Evolutionary conservation across 2,888 invertebrate genomes (phyloP).

Genomic region (Thymelicus acteon): DNA sequence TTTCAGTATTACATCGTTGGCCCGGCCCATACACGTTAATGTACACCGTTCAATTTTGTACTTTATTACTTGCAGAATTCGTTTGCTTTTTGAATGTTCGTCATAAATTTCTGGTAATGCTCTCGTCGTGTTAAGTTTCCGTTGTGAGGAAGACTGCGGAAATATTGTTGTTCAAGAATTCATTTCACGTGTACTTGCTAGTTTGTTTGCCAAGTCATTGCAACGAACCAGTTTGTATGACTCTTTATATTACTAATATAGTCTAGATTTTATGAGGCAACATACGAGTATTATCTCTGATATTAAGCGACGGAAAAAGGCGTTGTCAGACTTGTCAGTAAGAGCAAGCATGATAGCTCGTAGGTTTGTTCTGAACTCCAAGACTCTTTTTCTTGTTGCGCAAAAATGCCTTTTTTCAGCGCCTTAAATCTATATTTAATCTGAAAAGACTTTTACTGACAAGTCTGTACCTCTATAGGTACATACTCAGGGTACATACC

Average conservation of each 20-base stretch:
- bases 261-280: too few relatives aligned
- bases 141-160: slow-evolving; percentile 45
- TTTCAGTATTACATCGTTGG: slow-evolving; percentile 48
- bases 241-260: background rate
- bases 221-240: slow-evolving; percentile 34
- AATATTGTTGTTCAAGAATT: slow-evolving; percentile 40
- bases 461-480: too few relatives aligned
- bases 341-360: too few relatives aligned
- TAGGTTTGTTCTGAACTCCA: too few relatives aligned
- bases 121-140: slow-evolving; percentile 56
- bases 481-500: too few relatives aligned
- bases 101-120: slow-evolving; percentile 48
- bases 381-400: too few relatives aligned
- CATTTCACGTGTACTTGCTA: slow-evolving; percentile 37
- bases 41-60: slow-evolving; percentile 64
- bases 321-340: too few relatives aligned
- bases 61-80: slow-evolving; percentile 57
- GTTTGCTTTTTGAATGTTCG: slow-evolving; percentile 55
- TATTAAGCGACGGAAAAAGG: too few relatives aligned
- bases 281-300: too few relatives aligned
- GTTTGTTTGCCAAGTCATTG: slow-evolving; percentile 28
- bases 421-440: too few relatives aligned
- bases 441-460: too few relatives aligned
- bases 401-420: too few relatives aligned
- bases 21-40: slow-evolving; percentile 47